Conservation (phyloP, 2,797 vertebrate genomes). For the Coluber constrictor region DNA sequence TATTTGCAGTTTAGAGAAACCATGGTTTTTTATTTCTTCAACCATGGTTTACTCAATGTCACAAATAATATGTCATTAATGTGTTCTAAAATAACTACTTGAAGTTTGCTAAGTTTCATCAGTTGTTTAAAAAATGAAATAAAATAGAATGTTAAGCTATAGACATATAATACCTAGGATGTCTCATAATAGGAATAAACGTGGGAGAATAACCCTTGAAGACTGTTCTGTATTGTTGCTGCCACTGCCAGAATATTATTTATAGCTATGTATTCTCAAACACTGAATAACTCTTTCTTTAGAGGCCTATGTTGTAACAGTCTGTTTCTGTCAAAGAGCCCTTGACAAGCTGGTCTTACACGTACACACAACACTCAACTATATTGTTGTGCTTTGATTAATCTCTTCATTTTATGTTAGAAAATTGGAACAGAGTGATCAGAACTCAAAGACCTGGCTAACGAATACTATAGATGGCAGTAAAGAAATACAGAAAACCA, state of each 20-base stretch:
- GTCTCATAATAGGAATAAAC: constrained; percentile 43
- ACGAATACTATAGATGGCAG: background rate
- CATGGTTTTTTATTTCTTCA: background rate
- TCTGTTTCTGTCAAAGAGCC: background rate
- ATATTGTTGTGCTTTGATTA: background rate
- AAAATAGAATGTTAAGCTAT: constrained; percentile 30
- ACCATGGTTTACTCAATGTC: background rate
- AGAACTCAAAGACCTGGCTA: background rate
- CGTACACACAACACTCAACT: background rate
- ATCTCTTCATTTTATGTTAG: background rate
- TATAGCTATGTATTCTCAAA: constrained; percentile 3
- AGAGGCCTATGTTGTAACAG: background rate
- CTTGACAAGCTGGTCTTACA: background rate
- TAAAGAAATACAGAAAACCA: background rate
- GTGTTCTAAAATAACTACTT: background rate
- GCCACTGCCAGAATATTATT: background rate
- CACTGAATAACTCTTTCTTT: background rate
- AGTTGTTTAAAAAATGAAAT: constrained; percentile 38
- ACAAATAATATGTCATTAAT: background rate
- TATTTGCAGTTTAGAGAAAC: background rate
- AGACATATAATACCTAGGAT: constrained; percentile 40
- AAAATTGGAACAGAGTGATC: background rate
- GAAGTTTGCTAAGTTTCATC: constrained; percentile 41
- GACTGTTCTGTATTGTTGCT: constrained; percentile 10
- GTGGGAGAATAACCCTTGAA: constrained; percentile 46